Evolutionary conservation across 2,797 vertebrate species (phyloP).

Genomic region (Pseudomugil tenellus): DNA sequence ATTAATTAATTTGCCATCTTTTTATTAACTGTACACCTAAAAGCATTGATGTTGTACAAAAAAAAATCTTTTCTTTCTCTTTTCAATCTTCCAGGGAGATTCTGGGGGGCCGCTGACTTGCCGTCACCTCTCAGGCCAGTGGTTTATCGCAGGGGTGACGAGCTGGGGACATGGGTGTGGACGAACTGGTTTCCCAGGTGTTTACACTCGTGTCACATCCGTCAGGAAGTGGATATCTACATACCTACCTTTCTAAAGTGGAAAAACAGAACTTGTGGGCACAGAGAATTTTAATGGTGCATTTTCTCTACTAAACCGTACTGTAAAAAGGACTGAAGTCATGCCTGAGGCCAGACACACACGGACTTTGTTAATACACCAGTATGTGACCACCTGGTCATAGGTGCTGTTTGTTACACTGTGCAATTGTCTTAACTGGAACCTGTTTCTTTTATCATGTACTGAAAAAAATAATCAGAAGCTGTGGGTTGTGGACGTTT

Average conservation of each 20-base stretch:
- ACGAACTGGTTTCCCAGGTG: conserved; percentile 89
- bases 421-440: conserved; percentile 52
- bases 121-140: conserved; percentile 86
- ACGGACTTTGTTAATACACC: conserved; percentile 33
- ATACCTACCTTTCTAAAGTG: conserved; percentile 80
- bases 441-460: conserved; percentile 23
- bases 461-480: conserved; percentile 30
- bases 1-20: conserved; percentile 1
- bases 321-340: conserved; percentile 60
- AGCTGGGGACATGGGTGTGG: conserved; percentile 97
- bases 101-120: conserved; percentile 94
- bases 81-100: conserved; percentile 84
- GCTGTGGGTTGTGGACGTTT: conserved; percentile 38
- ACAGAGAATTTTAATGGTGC: conserved; percentile 18
- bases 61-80: neutral
- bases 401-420: conserved; percentile 65
- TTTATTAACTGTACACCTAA: neutral
- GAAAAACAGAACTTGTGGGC: neutral
- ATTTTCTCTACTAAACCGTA: conserved; percentile 29
- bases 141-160: conserved; percentile 96
- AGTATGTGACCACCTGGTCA: conserved; percentile 45
- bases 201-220: conserved; percentile 90
- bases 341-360: conserved; percentile 37
- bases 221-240: conserved; percentile 89
- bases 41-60: neutral